Conservation (phyloP, 2,888 invertebrate species). For the Lasioglossum figueresi region DNA sequence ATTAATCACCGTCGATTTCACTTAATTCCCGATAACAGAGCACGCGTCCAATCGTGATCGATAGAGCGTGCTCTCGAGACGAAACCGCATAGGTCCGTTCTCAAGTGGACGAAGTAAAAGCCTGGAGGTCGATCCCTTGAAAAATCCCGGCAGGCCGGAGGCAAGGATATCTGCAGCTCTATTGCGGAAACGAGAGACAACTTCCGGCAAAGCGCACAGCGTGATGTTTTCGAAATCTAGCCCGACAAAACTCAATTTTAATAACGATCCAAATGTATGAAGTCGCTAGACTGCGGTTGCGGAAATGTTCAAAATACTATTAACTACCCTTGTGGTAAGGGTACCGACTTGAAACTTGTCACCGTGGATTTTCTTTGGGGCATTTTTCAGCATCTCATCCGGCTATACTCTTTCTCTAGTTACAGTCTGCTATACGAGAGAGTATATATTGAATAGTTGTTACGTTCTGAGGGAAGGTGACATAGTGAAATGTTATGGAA, state of each 20-base stretch:
- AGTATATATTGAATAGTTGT: too few species aligned
- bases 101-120: background rate
- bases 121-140: constrained; percentile 4
- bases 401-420: too few species aligned
- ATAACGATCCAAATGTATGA: background rate
- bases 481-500: too few species aligned
- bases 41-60: background rate
- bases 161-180: background rate
- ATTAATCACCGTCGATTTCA: background rate
- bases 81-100: constrained; percentile 5
- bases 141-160: background rate
- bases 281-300: background rate
- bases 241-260: background rate
- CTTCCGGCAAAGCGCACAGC: background rate
- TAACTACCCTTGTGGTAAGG: too few species aligned
- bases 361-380: too few species aligned
- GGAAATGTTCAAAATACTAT: too few species aligned
- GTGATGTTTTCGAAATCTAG: background rate
- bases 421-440: too few species aligned
- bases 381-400: too few species aligned
- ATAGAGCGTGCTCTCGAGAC: background rate
- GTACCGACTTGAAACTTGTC: too few species aligned
- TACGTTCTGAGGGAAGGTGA: too few species aligned
- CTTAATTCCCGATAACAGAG: background rate
- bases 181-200: background rate